Percentiles rank a stretch among this genome's conserved stretches.
These are phyloP conservation scores for Tragelaphus strepsiceros DNA, from an alignment of 2,113 vertebrate species.

Conservation along the genomic window DNA sequence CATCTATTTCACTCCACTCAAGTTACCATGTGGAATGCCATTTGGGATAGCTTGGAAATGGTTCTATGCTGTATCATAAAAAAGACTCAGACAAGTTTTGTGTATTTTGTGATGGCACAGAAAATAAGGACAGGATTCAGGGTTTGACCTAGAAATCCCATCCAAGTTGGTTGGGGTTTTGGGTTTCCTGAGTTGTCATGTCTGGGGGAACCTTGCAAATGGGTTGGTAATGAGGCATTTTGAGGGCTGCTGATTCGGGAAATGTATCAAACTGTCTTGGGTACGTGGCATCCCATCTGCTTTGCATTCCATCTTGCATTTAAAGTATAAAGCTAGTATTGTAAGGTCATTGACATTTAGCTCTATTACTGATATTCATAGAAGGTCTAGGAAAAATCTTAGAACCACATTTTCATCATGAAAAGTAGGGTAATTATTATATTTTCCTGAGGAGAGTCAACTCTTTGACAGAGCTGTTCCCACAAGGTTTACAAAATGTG, in stretches of 20 bases:
- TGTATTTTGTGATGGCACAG: not conserved
- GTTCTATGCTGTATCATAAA: not conserved
- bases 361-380: not conserved
- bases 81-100: not conserved
- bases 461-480: not conserved
- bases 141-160: not conserved
- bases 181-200: conserved; percentile 29
- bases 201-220: not conserved
- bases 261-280: not conserved
- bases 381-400: not conserved
- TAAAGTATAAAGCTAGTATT: not conserved
- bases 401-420: not conserved
- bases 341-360: not conserved
- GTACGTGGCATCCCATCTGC: not conserved
- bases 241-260: not conserved
- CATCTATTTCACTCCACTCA: conserved; percentile 13
- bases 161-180: conserved; percentile 34
- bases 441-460: not conserved
- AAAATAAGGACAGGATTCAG: not conserved
- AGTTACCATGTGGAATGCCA: conserved; percentile 48
- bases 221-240: not conserved
- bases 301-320: not conserved
- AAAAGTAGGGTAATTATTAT: not conserved
- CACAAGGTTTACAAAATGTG: not conserved
- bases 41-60: not conserved